Conservation (phyloP, 2,888 invertebrate species). For the Lasioglossum lativentre region DNA sequence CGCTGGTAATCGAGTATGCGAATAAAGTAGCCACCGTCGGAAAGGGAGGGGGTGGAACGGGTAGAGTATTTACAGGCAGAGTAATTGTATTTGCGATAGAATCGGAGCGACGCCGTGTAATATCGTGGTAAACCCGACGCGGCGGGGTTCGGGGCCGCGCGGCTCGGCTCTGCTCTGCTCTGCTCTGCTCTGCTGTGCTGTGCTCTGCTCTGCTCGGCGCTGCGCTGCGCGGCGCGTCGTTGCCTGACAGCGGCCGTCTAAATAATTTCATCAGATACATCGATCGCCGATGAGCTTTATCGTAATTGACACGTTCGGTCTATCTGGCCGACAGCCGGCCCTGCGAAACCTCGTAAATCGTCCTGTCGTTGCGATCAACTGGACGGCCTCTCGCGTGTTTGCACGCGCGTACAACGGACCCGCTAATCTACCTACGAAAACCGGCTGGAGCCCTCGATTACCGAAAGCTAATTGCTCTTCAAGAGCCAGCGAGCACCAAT, state of each 20-base stretch:
- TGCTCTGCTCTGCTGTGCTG: background rate
- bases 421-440: slow-evolving; percentile 66
- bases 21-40: slow-evolving; percentile 38
- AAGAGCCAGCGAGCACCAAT: background rate
- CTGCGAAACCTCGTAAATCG: slow-evolving; percentile 73
- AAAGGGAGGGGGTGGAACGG: background rate
- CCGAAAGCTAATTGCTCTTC: slow-evolving; percentile 29
- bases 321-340: slow-evolving; percentile 67
- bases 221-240: slow-evolving; percentile 22
- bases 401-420: slow-evolving; percentile 51
- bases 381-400: slow-evolving; percentile 57
- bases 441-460: slow-evolving; percentile 44
- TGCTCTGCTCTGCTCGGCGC: background rate
- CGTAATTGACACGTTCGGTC: slow-evolving; percentile 73
- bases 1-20: background rate
- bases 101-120: slow-evolving; percentile 45
- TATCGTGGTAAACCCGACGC: slow-evolving; percentile 47
- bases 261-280: slow-evolving; percentile 74
- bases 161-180: background rate
- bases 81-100: slow-evolving; percentile 58
- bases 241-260: slow-evolving; percentile 68
- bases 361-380: slow-evolving; percentile 70
- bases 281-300: slow-evolving; percentile 72
- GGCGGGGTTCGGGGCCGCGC: background rate
- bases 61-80: slow-evolving; percentile 38